Evolutionary conservation across 1,140 invertebrate genomes (phyloP).

Genomic region (Octopus bimaculoides): DNA sequence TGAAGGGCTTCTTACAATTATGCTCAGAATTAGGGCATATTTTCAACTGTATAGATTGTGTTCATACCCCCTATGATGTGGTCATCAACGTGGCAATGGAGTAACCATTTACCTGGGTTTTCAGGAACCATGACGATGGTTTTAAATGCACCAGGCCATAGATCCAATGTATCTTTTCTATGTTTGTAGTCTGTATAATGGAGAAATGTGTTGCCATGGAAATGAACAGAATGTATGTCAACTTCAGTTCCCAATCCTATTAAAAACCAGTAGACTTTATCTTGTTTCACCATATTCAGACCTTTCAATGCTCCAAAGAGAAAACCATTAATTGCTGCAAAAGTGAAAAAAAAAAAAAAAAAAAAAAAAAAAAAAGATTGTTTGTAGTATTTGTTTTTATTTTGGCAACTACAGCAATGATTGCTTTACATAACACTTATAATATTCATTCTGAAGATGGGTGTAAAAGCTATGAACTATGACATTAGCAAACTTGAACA

Average conservation of each 20-base stretch:
- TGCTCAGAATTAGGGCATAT: too few relatives aligned
- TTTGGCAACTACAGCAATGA: too few relatives aligned
- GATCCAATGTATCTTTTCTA: conserved; percentile 22
- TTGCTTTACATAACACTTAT: too few relatives aligned
- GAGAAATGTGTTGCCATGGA: conserved; percentile 44
- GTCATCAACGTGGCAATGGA: conserved; percentile 40
- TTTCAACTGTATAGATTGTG: conserved; percentile 21
- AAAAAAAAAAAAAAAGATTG: too few relatives aligned
- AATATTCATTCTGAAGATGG: too few relatives aligned
- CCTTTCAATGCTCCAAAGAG: conserved; percentile 40
- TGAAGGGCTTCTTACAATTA: too few relatives aligned
- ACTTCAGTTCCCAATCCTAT: conserved; percentile 38
- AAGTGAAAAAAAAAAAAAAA: not conserved
- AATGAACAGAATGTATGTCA: conserved; percentile 47
- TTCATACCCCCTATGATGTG: conserved; percentile 35
- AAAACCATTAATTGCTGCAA: conserved; percentile 36
- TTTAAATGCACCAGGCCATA: conserved; percentile 37
- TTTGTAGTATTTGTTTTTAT: too few relatives aligned
- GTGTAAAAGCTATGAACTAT: too few relatives aligned
- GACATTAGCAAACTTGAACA: too few relatives aligned
- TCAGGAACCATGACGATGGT: conserved; percentile 34
- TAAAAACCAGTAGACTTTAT: conserved; percentile 43
- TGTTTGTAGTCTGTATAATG: conserved; percentile 14
- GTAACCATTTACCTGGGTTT: conserved; percentile 40
- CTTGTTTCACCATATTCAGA: conserved; percentile 37